These are phyloP conservation scores for Mycogona germanica DNA, from an alignment of 2,888 invertebrate genomes.

Conservation along the genomic window DNA sequence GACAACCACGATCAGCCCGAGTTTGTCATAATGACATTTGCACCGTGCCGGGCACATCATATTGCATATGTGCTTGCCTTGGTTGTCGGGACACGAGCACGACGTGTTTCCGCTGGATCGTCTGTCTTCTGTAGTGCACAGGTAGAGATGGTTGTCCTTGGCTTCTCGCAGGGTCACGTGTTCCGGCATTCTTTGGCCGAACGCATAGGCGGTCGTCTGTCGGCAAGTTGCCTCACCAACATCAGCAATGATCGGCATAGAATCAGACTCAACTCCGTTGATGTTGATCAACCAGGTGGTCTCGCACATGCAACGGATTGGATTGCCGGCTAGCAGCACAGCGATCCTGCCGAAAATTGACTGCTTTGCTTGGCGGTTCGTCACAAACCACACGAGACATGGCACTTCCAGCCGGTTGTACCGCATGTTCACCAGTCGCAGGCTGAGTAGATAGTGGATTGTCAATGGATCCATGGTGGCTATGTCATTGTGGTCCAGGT, in stretches of 20 bases:
- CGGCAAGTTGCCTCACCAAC: not conserved
- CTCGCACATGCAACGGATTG: not conserved
- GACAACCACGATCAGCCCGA: slow-evolving; percentile 3
- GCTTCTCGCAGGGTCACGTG: not conserved
- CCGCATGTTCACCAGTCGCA: not conserved
- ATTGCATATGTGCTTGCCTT: not conserved
- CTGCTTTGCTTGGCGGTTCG: not conserved
- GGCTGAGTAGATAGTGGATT: not conserved
- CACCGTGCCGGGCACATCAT: slow-evolving; percentile 1
- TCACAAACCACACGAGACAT: not conserved
- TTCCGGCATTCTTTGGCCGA: too few species aligned
- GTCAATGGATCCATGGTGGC: not conserved
- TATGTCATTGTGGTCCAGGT: slow-evolving; percentile 5
- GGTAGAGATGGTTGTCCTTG: not conserved
- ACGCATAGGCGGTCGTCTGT: too few species aligned
- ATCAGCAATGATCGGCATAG: not conserved
- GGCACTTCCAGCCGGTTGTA: not conserved
- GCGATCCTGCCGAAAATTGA: not conserved
- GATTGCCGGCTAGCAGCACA: slow-evolving; percentile 4
- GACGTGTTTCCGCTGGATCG: too few species aligned
- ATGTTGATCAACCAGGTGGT: slow-evolving; percentile 5
- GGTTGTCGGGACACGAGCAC: not conserved
- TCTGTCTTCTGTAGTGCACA: too few species aligned
- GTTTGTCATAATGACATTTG: not conserved
- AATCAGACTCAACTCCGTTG: not conserved